A percentile compares a stretch with the other conserved stretches of the same genome.
phyloP scores from a whole-genome alignment of 2,888 invertebrate species.

The Leptopterna dolabrata region DNA sequence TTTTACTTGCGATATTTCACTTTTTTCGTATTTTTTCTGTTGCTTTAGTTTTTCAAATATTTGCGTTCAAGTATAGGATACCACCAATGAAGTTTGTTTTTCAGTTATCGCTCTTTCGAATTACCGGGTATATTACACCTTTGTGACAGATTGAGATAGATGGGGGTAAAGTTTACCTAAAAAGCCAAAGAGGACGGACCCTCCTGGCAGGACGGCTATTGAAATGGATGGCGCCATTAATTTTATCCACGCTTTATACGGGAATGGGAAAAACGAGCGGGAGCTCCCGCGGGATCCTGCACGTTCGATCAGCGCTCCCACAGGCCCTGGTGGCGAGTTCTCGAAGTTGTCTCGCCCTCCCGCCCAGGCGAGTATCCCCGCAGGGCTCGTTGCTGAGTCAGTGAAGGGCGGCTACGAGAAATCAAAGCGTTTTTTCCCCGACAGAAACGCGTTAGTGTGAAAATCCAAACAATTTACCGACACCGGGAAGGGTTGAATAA shows the following conservation, averaged over 20 bases:
- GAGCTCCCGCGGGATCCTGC: neutral
- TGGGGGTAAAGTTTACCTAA: conserved; percentile 25
- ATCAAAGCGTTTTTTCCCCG: neutral
- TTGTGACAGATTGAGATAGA: conserved; percentile 46
- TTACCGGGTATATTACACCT: neutral
- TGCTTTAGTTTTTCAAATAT: too few species aligned
- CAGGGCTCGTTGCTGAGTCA: neutral
- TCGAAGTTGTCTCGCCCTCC: neutral
- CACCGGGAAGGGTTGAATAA: neutral
- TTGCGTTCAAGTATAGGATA: too few species aligned
- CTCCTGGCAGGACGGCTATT: conserved; percentile 1
- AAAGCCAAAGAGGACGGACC: neutral
- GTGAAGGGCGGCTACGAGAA: neutral
- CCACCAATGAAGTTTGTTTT: too few species aligned
- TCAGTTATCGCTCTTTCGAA: neutral
- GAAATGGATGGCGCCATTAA: conserved; percentile 54
- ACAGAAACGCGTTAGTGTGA: neutral
- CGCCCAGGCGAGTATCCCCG: neutral
- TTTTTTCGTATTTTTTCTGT: too few species aligned
- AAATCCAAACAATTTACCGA: neutral
- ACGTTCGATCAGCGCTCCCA: neutral
- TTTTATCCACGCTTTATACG: conserved; percentile 46
- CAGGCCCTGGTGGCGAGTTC: neutral
- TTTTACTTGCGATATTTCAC: too few species aligned
- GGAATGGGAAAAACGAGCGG: conserved; percentile 1